Evolutionary conservation across 1,140 invertebrate genomes (phyloP).

Genomic region (Trachymyrmex cornetzi): DNA sequence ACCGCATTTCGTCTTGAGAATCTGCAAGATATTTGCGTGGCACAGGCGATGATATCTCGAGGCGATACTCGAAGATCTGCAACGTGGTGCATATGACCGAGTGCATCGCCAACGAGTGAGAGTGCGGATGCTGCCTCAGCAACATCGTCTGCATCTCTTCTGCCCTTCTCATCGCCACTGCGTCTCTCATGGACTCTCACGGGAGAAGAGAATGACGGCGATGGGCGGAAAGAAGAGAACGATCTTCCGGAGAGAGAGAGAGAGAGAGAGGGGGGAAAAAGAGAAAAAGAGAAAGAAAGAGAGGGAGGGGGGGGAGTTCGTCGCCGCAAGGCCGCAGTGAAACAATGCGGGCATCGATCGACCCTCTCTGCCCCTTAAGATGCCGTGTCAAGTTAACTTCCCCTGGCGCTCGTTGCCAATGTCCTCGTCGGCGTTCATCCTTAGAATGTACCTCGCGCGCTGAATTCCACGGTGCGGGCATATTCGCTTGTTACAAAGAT

Average conservation of each 20-base stretch:
- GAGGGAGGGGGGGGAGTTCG: background rate
- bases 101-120: slow-evolving; percentile 40
- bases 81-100: slow-evolving; percentile 75
- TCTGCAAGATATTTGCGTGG: slow-evolving; percentile 56
- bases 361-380: slow-evolving; percentile 30
- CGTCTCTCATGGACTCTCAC: slow-evolving; percentile 6
- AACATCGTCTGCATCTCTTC: slow-evolving; percentile 51
- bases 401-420: background rate
- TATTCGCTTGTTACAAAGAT: slow-evolving; percentile 43
- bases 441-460: slow-evolving; percentile 27
- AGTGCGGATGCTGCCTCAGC: slow-evolving; percentile 71
- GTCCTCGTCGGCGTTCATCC: background rate
- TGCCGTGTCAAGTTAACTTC: slow-evolving; percentile 56
- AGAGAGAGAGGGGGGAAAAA: background rate
- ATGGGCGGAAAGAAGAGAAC: slow-evolving; percentile 22
- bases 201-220: slow-evolving; percentile 34
- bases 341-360: slow-evolving; percentile 79
- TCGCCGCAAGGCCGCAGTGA: slow-evolving; percentile 60
- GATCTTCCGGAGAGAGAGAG: background rate
- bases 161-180: slow-evolving; percentile 53
- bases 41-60: slow-evolving; percentile 73
- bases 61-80: slow-evolving; percentile 77
- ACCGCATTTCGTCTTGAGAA: slow-evolving; percentile 1
- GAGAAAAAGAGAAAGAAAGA: background rate
- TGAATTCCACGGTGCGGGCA: slow-evolving; percentile 6